A percentile compares a stretch with the other conserved stretches of the same genome.
phyloP scores from a whole-genome alignment of 2,888 invertebrate genomes.

The Nemotelus nigrinus region DNA sequence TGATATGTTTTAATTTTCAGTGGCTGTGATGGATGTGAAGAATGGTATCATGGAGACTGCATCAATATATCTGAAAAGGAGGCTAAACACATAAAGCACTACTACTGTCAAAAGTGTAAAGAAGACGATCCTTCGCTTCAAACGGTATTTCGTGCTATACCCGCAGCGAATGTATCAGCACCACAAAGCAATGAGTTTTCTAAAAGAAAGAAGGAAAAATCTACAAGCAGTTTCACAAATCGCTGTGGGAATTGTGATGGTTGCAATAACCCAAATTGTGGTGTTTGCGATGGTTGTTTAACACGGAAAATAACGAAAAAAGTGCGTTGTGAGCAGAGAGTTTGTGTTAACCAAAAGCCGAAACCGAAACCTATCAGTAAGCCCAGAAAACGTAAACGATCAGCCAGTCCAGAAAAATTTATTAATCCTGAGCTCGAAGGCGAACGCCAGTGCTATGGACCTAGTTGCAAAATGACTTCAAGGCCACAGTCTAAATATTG shows the following conservation, averaged over 20 bases:
- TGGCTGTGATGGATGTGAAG: slow-evolving; percentile 96
- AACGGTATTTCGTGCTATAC: slow-evolving; percentile 66
- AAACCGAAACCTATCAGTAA: slow-evolving; percentile 54
- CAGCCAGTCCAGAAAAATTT: slow-evolving; percentile 60
- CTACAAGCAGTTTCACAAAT: slow-evolving; percentile 59
- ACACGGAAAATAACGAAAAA: slow-evolving; percentile 61
- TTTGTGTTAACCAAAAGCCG: slow-evolving; percentile 62
- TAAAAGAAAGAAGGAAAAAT: slow-evolving; percentile 44
- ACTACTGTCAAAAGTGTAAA: slow-evolving; percentile 87
- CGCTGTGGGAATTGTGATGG: slow-evolving; percentile 82
- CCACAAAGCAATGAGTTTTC: slow-evolving; percentile 48
- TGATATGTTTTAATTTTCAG: slow-evolving; percentile 64
- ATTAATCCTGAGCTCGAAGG: slow-evolving; percentile 68
- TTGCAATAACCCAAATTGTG: slow-evolving; percentile 67
- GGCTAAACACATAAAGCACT: slow-evolving; percentile 92
- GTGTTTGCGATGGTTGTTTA: slow-evolving; percentile 62
- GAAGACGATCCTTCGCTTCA: slow-evolving; percentile 84
- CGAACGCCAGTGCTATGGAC: slow-evolving; percentile 90
- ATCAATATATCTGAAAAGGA: slow-evolving; percentile 94
- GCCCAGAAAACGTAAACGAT: slow-evolving; percentile 57
- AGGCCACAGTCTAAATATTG: slow-evolving; percentile 90
- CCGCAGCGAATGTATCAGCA: slow-evolving; percentile 57
- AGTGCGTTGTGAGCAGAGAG: slow-evolving; percentile 67
- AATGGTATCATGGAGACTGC: slow-evolving; percentile 99
- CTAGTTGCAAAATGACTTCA: slow-evolving; percentile 83